Evolutionary conservation across 2,113 vertebrate species (phyloP).

Genomic region (Cyanoderma ruficeps): DNA sequence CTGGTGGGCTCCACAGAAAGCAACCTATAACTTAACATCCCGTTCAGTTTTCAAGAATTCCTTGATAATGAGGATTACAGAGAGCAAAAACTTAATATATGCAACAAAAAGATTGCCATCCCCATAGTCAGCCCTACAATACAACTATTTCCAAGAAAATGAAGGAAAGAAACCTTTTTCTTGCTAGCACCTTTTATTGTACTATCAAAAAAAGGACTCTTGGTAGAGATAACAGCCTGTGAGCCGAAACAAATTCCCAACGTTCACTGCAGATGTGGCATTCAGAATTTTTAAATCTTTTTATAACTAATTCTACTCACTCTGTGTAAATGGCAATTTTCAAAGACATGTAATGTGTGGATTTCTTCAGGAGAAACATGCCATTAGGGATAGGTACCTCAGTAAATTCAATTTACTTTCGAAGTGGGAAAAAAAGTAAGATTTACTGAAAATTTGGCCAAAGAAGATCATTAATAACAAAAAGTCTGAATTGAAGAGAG

Average conservation of each 20-base stretch:
- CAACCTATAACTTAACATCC: background rate
- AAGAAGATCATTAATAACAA: background rate
- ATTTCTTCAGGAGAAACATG: background rate
- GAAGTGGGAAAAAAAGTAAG: background rate
- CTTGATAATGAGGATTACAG: background rate
- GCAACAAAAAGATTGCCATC: background rate
- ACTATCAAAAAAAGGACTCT: background rate
- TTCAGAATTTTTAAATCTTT: background rate
- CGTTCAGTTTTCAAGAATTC: background rate
- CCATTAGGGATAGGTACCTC: background rate
- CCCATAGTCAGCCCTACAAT: background rate
- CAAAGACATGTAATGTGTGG: fast-evolving
- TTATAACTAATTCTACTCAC: background rate
- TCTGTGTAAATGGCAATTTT: background rate
- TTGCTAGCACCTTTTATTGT: background rate
- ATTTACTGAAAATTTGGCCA: background rate
- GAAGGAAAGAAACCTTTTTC: background rate
- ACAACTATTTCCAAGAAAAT: background rate
- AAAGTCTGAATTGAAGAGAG: background rate
- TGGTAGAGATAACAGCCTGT: background rate
- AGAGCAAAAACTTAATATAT: background rate
- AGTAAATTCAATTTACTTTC: background rate
- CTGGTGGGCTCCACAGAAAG: background rate
- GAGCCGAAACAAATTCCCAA: background rate
- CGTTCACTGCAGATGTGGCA: background rate